Evolutionary conservation across 2,888 invertebrate species (phyloP).

Genomic region (Cataglyphis albicans): DNA sequence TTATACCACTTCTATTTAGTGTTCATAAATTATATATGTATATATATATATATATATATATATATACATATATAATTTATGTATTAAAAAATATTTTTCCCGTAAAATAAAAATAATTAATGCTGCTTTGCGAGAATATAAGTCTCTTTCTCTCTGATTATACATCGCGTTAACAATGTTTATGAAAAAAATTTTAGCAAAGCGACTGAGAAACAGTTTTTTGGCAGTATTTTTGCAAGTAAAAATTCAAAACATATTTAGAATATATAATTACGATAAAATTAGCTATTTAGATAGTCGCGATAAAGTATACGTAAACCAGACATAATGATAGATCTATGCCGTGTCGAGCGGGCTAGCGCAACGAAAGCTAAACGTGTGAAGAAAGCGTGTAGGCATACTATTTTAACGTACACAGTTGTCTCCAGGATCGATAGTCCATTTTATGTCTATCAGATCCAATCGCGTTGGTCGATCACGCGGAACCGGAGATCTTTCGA

Average conservation of each 20-base stretch:
- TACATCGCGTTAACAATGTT: not conserved
- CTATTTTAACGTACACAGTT: constrained; percentile 5
- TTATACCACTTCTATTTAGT: too few species aligned
- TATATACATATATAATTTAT: not conserved
- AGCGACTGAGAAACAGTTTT: not conserved
- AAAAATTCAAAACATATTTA: not conserved
- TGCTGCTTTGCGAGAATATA: not conserved
- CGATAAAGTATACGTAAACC: not conserved
- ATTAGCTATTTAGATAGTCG: not conserved
- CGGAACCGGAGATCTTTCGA: constrained; percentile 23
- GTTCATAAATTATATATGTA: too few species aligned
- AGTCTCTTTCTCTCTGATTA: not conserved
- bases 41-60: too few species aligned
- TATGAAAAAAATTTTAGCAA: not conserved
- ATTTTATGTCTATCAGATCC: constrained; percentile 24
- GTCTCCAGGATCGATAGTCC: constrained; percentile 14
- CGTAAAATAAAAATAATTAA: not conserved
- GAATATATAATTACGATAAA: not conserved
- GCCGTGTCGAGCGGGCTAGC: not conserved
- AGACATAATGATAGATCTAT: constrained; percentile 3
- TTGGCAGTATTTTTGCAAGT: not conserved
- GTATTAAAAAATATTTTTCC: not conserved
- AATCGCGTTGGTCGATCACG: constrained; percentile 25
- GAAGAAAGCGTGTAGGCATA: constrained; percentile 15
- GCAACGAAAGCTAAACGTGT: constrained; percentile 5